Evolutionary conservation across 2,113 vertebrate genomes (phyloP).

Genomic region (Odocoileus virginianus): DNA sequence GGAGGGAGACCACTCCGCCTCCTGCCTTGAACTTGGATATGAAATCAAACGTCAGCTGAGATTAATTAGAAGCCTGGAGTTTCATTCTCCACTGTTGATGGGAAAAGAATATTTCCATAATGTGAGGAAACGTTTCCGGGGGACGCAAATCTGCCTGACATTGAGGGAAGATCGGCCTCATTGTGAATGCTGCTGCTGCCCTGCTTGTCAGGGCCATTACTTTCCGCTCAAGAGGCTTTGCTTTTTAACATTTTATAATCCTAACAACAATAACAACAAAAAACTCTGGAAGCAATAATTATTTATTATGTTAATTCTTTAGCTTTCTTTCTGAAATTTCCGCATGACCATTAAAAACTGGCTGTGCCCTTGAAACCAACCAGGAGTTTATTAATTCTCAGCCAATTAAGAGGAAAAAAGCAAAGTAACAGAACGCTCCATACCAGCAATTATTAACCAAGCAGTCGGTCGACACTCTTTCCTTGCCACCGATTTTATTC

Average conservation of each 20-base stretch:
- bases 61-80: constrained; percentile 89
- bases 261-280: constrained; percentile 88
- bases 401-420: constrained; percentile 70
- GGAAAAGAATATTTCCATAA: constrained; percentile 86
- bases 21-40: constrained; percentile 84
- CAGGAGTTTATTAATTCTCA: constrained; percentile 81
- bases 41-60: constrained; percentile 90
- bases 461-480: constrained; percentile 64
- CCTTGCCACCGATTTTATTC: constrained; percentile 55
- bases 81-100: constrained; percentile 81
- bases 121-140: constrained; percentile 80
- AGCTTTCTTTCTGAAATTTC: constrained; percentile 81
- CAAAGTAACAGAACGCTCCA: constrained; percentile 62
- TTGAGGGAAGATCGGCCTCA: constrained; percentile 81
- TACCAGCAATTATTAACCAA: constrained; percentile 81
- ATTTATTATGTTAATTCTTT: constrained; percentile 88
- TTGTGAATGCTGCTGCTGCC: constrained; percentile 78
- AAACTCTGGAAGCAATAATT: constrained; percentile 94
- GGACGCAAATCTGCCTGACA: constrained; percentile 81
- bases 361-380: constrained; percentile 79
- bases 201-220: constrained; percentile 85
- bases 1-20: constrained; percentile 66
- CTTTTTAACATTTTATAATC: constrained; percentile 89
- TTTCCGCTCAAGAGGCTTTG: constrained; percentile 84
- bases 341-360: constrained; percentile 80